Conservation (phyloP, 2,113 vertebrate genomes). For the Platysteira castanea region DNA sequence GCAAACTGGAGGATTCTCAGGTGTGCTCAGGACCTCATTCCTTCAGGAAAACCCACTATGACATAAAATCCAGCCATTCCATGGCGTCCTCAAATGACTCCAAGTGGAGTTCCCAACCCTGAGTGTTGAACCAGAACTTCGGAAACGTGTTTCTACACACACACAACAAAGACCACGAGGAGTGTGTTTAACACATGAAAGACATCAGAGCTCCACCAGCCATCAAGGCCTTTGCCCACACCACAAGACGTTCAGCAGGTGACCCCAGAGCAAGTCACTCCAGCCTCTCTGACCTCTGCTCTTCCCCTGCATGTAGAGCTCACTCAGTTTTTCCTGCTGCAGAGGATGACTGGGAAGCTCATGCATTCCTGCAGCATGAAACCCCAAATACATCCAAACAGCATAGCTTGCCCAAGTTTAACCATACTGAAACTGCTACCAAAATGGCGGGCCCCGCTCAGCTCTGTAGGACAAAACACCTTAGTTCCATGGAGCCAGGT, state of each 20-base stretch:
- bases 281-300: background rate
- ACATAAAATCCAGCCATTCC: background rate
- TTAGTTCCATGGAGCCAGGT: background rate
- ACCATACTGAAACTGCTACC: background rate
- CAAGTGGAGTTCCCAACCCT: background rate
- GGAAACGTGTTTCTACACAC: background rate
- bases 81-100: background rate
- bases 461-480: background rate
- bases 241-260: background rate
- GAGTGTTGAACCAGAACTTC: background rate
- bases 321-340: background rate
- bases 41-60: background rate
- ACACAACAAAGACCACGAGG: background rate
- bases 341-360: background rate
- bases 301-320: fast-evolving
- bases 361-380: background rate
- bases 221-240: background rate
- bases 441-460: background rate
- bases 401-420: background rate
- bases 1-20: background rate
- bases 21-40: background rate
- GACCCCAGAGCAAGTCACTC: background rate
- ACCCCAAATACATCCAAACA: background rate
- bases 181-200: background rate
- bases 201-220: background rate